Evolutionary conservation across 23 tunicate genomes (phyloP).

Genomic region (Ascidia mentula): DNA sequence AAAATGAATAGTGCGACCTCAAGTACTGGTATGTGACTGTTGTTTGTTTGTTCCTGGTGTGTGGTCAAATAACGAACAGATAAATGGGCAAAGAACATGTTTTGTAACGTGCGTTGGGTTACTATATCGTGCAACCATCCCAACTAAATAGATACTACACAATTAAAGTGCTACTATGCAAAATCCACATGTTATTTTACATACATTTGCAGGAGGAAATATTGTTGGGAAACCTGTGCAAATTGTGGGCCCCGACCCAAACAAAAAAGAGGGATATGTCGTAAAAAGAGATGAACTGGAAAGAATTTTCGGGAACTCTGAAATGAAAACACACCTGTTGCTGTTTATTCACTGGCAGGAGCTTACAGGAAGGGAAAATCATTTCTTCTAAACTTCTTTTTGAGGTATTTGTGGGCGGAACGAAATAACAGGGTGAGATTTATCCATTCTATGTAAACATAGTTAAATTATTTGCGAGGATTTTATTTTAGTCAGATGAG

Average conservation of each 20-base stretch:
- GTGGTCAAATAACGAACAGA: too few relatives aligned
- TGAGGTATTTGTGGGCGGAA: conserved; percentile 1
- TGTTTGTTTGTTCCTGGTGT: too few relatives aligned
- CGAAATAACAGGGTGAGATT: not conserved
- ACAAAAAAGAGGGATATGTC: not conserved
- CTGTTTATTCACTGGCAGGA: conserved; percentile 13
- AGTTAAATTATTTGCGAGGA: not conserved
- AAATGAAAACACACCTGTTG: conserved; percentile 13
- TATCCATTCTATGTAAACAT: not conserved
- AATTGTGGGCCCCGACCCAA: not conserved
- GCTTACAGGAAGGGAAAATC: conserved; percentile 30
- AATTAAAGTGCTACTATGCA: too few relatives aligned
- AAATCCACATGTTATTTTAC: too few relatives aligned
- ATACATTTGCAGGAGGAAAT: too few relatives aligned
- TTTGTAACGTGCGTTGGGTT: too few relatives aligned
- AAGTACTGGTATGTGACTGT: too few relatives aligned
- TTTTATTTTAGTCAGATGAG: not conserved
- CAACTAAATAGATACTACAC: too few relatives aligned
- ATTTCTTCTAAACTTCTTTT: conserved; percentile 5
- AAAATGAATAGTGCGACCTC: too few relatives aligned
- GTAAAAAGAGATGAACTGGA: not conserved
- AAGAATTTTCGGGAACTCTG: not conserved
- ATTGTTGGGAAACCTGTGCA: conserved; percentile 14
- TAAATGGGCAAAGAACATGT: too few relatives aligned
- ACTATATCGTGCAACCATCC: too few relatives aligned